Base-by-base conservation (phyloP, 2,113 vertebrate genomes). In the Chelonoidis abingdonii region DNA sequence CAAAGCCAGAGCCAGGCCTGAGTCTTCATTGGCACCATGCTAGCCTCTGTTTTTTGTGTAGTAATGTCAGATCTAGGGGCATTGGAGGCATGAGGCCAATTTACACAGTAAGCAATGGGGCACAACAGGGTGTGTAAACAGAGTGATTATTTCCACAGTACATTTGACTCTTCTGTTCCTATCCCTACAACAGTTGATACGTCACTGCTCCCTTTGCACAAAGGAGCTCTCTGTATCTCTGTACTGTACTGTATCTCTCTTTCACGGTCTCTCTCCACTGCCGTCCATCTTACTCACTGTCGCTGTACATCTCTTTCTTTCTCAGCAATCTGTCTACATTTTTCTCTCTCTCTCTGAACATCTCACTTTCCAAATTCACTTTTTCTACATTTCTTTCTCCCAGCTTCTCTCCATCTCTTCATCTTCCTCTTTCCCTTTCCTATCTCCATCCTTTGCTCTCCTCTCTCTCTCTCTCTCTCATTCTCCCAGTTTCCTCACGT, bases 91-190 rank as follows among this genome's bases (percentile, higher is more conserved):
- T 83, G 84, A 88, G 87, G 88, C 88, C 98, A 96, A 80, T 92
- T 94, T 97, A 89, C 92, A 96, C 91, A 96, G 92, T 93, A 92
- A 94, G 93, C 81, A 96, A 86, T 92, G 94, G 89, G 82, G 86
- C 95, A 94, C 96, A 95, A 93, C 81, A 96, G 96, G 57, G 95
- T 97, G 84, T 95, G 95, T 97, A 96, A 95, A 95, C 50, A 91
- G 56, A 87, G 78, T 93, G 92, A 97, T 86, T 93, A 88, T 92
- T 97, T 89, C 85, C 91, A 87, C 80, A 83, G 86, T 93, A 91
- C 90, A 93, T 83, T 89, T 95, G 89, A 94, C 94, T 81, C 92
- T 83, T 62, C 53, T 93, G 90, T 96, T 97, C 83, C 92, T 54
- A 90, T 95, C 91, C 93, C 81, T 87, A 78, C 72, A 90, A 80